Evolutionary conservation across 2,113 vertebrate genomes (phyloP).

Genomic region (Rhegmatorhina hoffmannsi): DNA sequence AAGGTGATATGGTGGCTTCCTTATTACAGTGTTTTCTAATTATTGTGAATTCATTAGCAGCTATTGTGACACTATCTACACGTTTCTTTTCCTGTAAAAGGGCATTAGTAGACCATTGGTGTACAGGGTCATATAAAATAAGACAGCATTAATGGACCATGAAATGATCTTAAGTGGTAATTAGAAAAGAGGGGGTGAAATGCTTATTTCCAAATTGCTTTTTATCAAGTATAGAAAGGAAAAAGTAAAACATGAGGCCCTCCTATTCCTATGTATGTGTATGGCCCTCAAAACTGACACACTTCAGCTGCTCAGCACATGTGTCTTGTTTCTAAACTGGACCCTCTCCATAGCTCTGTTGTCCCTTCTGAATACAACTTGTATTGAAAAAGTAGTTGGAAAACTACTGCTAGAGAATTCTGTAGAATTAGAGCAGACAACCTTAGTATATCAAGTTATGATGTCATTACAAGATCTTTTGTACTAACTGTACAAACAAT

Average conservation of each 20-base stretch:
- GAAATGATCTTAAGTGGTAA: neutral
- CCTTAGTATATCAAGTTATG: neutral
- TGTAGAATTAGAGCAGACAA: neutral
- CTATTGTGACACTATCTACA: neutral
- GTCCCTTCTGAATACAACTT: neutral
- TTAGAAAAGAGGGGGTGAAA: neutral
- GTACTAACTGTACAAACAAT: neutral
- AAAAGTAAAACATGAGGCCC: neutral
- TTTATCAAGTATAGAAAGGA: neutral
- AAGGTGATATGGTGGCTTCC: neutral
- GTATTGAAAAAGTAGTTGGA: slow-evolving; percentile 19
- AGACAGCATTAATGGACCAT: neutral
- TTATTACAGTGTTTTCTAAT: neutral
- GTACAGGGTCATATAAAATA: neutral
- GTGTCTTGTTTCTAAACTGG: neutral
- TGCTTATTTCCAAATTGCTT: neutral
- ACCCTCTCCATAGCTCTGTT: neutral
- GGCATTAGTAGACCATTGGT: neutral
- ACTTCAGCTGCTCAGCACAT: neutral
- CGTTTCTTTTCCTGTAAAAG: neutral
- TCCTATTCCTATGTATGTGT: neutral
- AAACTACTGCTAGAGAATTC: neutral
- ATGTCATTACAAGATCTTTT: neutral
- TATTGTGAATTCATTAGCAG: neutral
- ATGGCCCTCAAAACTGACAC: neutral